phyloP scores from a whole-genome alignment of 2,888 invertebrate species.

The Byasa hedistus region DNA sequence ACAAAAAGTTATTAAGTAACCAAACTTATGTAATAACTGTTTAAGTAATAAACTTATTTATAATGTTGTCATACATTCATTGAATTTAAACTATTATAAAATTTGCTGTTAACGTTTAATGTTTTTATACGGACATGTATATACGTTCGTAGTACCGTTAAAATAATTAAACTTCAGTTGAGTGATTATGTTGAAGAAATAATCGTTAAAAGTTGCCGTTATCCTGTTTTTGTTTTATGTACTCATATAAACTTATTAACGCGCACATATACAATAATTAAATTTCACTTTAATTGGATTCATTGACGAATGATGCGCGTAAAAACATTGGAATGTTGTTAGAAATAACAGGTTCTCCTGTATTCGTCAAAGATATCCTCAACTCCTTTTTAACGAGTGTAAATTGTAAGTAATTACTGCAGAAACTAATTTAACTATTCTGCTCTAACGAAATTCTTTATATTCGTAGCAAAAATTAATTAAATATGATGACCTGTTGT shows the following conservation, averaged over 20 bases:
- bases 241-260: background rate
- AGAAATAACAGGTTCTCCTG: constrained; percentile 8
- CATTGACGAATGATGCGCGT: background rate
- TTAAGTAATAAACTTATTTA: background rate
- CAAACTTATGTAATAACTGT: background rate
- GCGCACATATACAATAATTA: too few species aligned
- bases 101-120: background rate
- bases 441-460: too few species aligned
- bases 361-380: background rate
- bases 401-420: background rate
- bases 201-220: too few species aligned
- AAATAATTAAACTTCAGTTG: too few species aligned
- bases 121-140: background rate
- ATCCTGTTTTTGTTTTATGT: background rate
- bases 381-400: background rate
- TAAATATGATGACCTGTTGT: too few species aligned
- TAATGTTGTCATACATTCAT: background rate
- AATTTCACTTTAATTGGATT: background rate
- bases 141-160: background rate
- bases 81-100: background rate
- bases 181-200: too few species aligned
- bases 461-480: background rate
- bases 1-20: constrained; percentile 8
- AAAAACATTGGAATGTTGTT: constrained; percentile 1
- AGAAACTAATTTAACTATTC: background rate